Evolutionary conservation across 1,140 invertebrate genomes (phyloP).

Genomic region (Periplaneta americana): DNA sequence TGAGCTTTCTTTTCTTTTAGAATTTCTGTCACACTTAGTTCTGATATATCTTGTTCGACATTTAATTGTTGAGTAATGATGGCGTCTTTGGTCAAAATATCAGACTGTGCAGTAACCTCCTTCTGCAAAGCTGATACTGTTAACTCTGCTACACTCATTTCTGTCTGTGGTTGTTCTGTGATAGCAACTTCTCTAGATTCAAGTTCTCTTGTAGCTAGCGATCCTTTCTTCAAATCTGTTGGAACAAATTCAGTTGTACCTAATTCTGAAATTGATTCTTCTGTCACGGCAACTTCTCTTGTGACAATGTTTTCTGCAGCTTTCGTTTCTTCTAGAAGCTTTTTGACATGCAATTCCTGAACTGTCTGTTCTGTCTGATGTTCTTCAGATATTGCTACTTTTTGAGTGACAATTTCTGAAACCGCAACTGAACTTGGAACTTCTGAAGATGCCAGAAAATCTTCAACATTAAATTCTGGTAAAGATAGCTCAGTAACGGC

Average conservation of each 20-base stretch:
- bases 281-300: constrained; percentile 15
- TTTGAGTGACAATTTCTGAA: not conserved
- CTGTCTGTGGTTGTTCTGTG: not conserved
- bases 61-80: constrained; percentile 14
- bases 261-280: constrained; percentile 10
- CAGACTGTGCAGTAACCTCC: constrained; percentile 2
- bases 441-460: not conserved
- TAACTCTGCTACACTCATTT: not conserved
- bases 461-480: not conserved
- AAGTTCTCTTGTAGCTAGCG: not conserved
- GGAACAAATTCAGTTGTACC: not conserved
- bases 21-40: not conserved
- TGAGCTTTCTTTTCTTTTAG: constrained; percentile 3
- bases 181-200: constrained; percentile 5
- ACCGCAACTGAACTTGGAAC: not conserved
- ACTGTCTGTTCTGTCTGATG: not conserved
- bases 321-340: not conserved
- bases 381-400: not conserved
- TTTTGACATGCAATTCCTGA: not conserved
- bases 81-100: not conserved
- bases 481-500: not conserved
- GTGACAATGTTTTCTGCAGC: not conserved
- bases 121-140: constrained; percentile 21
- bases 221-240: not conserved
- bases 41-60: constrained; percentile 1